Percentiles rank a stretch among this genome's conserved stretches.
Evolutionary conservation across 2,888 invertebrate genomes (phyloP).

Genomic region (Cosmorhoe ocellata): DNA sequence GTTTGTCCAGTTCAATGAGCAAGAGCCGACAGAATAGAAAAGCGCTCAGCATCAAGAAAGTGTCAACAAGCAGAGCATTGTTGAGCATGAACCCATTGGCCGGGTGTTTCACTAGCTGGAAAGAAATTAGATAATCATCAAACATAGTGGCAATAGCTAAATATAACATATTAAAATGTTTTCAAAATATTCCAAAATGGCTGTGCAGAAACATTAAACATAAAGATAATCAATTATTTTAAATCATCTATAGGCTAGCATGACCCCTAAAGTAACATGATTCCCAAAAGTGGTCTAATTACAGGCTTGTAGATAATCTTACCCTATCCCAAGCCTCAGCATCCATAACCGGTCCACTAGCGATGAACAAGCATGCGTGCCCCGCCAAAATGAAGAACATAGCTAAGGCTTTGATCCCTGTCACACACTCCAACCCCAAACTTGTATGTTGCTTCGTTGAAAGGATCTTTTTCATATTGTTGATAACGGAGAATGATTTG

Average conservation of each 20-base stretch:
- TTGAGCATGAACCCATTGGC: constrained; percentile 85
- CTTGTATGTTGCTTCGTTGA: constrained; percentile 81
- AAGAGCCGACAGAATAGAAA: constrained; percentile 87
- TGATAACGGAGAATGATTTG: constrained; percentile 82
- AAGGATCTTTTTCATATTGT: constrained; percentile 83
- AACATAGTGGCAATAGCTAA: too few species aligned
- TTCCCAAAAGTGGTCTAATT: too few species aligned
- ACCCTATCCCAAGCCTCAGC: constrained; percentile 84
- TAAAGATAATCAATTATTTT: too few species aligned
- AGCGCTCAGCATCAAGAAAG: constrained; percentile 87
- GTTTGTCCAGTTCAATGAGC: constrained; percentile 85
- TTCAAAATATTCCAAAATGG: too few species aligned
- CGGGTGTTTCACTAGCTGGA: constrained; percentile 80
- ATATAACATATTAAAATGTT: too few species aligned
- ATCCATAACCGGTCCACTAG: constrained; percentile 86
- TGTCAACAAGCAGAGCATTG: constrained; percentile 87
- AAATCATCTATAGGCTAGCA: too few species aligned
- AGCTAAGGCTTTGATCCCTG: constrained; percentile 85
- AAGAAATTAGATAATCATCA: too few species aligned
- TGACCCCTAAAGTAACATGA: too few species aligned
- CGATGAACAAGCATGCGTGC: constrained; percentile 85
- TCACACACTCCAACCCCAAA: constrained; percentile 84
- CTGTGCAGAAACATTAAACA: too few species aligned
- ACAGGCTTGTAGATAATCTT: too few species aligned
- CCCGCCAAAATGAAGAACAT: constrained; percentile 87